These are phyloP conservation scores for Parazoanthus atlanticus DNA, from an alignment of 92 coral and sea anemone genomes.

Conservation along the genomic window DNA sequence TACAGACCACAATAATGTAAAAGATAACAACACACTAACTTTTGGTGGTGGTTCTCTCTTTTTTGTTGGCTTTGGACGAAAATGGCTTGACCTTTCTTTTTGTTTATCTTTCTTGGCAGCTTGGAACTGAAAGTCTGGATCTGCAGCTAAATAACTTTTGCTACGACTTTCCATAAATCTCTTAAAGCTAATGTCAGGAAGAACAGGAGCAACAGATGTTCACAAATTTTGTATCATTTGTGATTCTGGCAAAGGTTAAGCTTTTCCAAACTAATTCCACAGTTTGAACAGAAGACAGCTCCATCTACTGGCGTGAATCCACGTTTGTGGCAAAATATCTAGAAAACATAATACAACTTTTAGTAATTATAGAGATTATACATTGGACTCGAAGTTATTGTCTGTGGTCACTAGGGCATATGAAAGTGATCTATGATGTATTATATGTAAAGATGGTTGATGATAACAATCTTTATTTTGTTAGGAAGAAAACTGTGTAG, in stretches of 20 bases:
- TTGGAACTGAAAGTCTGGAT: conserved; percentile 16
- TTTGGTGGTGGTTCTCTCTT: conserved; percentile 23
- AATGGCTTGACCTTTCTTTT: conserved; percentile 34
- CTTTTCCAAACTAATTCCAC: conserved; percentile 28
- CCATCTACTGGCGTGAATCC: neutral
- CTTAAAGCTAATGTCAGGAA: neutral
- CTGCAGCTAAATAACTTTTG: conserved; percentile 7
- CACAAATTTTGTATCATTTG: too few species aligned
- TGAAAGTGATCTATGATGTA: too few species aligned
- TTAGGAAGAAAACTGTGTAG: too few species aligned
- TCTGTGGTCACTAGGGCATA: too few species aligned
- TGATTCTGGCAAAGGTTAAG: too few species aligned
- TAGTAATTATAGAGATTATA: too few species aligned
- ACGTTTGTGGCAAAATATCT: conserved; percentile 25
- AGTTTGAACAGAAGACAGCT: conserved; percentile 1
- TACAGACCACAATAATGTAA: too few species aligned
- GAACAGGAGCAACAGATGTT: too few species aligned
- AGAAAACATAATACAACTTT: neutral
- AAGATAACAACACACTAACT: conserved; percentile 16
- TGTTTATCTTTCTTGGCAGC: conserved; percentile 37
- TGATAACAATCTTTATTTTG: too few species aligned
- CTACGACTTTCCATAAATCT: neutral
- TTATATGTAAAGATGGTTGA: too few species aligned
- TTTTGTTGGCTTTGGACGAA: conserved; percentile 30
- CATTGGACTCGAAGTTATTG: too few species aligned